Conservation (phyloP, 2,113 vertebrate species). For the Centropus bengalensis region DNA sequence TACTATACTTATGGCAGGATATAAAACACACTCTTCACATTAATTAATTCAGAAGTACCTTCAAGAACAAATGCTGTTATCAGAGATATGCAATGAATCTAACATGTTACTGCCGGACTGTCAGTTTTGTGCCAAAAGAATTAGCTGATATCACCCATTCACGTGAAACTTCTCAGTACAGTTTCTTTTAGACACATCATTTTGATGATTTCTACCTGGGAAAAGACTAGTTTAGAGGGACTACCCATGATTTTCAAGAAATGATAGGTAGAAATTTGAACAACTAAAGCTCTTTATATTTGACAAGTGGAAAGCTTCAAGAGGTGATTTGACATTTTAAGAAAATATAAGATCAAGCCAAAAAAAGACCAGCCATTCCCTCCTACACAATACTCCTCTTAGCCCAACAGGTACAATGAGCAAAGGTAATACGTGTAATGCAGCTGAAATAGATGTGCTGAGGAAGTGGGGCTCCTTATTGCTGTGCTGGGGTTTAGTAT, state of each 20-base stretch:
- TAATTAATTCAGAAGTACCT: not conserved
- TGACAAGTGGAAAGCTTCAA: not conserved
- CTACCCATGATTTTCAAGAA: not conserved
- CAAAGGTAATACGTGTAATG: accelerated
- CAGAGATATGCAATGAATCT: not conserved
- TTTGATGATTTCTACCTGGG: constrained; percentile 2
- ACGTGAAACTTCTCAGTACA: not conserved
- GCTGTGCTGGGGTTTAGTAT: not conserved
- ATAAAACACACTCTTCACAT: not conserved
- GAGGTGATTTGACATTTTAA: not conserved
- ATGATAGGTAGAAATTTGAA: not conserved
- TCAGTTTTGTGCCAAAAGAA: not conserved
- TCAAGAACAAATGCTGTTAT: not conserved
- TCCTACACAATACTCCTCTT: not conserved
- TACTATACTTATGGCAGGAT: not conserved
- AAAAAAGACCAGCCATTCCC: not conserved
- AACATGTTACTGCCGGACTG: not conserved
- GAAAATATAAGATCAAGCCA: not conserved
- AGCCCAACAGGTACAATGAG: not conserved
- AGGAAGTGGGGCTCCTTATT: not conserved
- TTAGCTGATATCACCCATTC: not conserved
- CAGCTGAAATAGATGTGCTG: not conserved
- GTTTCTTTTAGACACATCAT: not conserved
- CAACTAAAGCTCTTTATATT: not conserved
- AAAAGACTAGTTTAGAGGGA: not conserved